phyloP scores from a whole-genome alignment of 2,113 vertebrate genomes.

The Scortum barcoo region DNA sequence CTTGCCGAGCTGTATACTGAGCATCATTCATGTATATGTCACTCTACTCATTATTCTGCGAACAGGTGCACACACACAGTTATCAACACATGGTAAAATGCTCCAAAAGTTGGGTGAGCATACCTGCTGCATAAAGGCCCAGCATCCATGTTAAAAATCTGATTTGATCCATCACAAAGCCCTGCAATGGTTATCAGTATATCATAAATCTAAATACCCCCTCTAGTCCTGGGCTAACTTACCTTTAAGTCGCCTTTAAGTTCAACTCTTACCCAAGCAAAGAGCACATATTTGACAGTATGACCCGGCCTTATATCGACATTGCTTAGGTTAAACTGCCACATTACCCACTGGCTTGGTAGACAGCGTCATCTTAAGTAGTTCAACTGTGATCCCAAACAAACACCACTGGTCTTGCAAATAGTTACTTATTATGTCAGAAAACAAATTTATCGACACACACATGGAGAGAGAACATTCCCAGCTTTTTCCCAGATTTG shows the following conservation, averaged over 20 bases:
- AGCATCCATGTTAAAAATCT: background rate
- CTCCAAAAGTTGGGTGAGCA: background rate
- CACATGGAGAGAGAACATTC: background rate
- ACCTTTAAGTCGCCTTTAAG: background rate
- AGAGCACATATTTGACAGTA: background rate
- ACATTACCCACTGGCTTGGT: background rate
- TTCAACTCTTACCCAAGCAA: background rate
- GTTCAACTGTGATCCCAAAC: background rate
- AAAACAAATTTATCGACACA: constrained; percentile 1
- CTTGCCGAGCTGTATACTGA: constrained; percentile 4
- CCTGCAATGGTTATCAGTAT: background rate
- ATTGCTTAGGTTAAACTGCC: background rate
- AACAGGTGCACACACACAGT: background rate
- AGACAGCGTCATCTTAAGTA: background rate
- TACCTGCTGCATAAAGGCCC: background rate
- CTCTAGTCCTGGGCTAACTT: background rate
- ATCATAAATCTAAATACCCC: background rate
- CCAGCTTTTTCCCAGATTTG: constrained; percentile 1
- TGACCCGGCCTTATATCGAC: background rate
- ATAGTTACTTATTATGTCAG: background rate
- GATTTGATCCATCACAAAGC: background rate
- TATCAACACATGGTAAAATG: background rate
- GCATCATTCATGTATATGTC: constrained; percentile 51
- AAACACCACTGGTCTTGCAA: background rate
- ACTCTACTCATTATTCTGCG: constrained; percentile 42